Base-by-base conservation (phyloP, 2,888 invertebrate species). In the Anarsia innoxiella region DNA sequence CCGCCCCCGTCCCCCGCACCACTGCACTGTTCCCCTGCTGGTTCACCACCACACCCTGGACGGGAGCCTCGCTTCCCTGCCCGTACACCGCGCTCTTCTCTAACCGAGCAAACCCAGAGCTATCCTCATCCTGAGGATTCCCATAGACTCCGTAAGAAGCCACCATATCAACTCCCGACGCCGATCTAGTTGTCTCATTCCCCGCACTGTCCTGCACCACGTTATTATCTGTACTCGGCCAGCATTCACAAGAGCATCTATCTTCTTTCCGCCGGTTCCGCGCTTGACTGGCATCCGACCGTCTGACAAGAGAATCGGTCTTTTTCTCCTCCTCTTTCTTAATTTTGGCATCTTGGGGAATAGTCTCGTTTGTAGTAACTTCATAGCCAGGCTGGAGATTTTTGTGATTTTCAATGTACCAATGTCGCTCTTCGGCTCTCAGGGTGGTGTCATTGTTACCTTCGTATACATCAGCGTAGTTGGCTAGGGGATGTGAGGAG, bases 361-460 rank as follows among this genome's bases (percentile, higher is more conserved):
- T 52, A 45, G 64, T 56, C 37, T 83, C 83, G 42, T 70, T 65
- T 9, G 25, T 4, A 39, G 61, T 75, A 41, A 70, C 56, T 40
- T 74, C 76, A 56, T 73, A 79, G 49, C 46, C 75, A 0, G 78
- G 68, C 51, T 83, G 80, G 48, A 84, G 51, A 46, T 69, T 84
- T 53, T 84, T 85, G 50, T 85, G 86, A 44, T 85, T 84, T 48
- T 86, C 86, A 75, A 85, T 76, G 44, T 86, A 86, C 86, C 86
- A 86, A 44, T 86, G 80, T 40, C 83, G 66, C 47, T 86, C 86
- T 50, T 86, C 86, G 1, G 85, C 86, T 52, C 86, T 59, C 15
- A 86, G 76, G 16, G 86, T 86, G 12, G 83, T 86, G 42, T 86
- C 86, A 53, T 85, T 86, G 54, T 84, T 86, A 16, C 86, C 86